Percentiles rank a stretch among this genome's conserved stretches.
Evolutionary conservation across 2,797 vertebrate genomes (phyloP).

Genomic region (Lemur catta): DNA sequence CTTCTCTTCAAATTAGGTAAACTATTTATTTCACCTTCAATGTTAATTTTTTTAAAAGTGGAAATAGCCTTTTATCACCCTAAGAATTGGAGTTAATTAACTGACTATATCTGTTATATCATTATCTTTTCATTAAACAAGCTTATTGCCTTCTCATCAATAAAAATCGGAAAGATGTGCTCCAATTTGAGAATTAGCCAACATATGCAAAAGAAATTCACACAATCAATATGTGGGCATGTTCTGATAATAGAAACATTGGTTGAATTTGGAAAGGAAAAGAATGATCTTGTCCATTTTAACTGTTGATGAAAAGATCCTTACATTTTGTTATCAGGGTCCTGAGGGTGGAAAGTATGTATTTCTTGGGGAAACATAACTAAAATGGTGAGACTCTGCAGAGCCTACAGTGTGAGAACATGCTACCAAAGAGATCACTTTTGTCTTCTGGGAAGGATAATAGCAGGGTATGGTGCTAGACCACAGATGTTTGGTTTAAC

Average conservation of each 20-base stretch:
- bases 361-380: neutral
- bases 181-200: conserved; percentile 69
- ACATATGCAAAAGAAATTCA: conserved; percentile 61
- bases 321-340: neutral
- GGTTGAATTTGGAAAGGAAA: neutral
- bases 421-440: neutral
- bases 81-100: neutral
- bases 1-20: neutral
- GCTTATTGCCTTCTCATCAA: neutral
- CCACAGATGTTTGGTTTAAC: conserved; percentile 59
- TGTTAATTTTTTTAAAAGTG: conserved; percentile 15
- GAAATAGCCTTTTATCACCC: neutral
- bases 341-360: neutral
- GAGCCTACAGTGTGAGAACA: neutral
- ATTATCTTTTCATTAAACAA: neutral
- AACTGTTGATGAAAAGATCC: neutral
- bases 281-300: neutral
- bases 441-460: conserved; percentile 43
- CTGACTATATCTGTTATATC: neutral
- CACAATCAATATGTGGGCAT: conserved; percentile 40
- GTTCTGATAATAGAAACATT: conserved; percentile 44
- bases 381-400: neutral
- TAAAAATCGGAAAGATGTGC: neutral
- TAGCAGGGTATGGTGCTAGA: neutral
- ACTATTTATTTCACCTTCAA: neutral